Evolutionary conservation across 2,888 invertebrate genomes (phyloP), one percentile per base, ranked within the genome.

Genomic region (Campopleginae sp.): DNA sequence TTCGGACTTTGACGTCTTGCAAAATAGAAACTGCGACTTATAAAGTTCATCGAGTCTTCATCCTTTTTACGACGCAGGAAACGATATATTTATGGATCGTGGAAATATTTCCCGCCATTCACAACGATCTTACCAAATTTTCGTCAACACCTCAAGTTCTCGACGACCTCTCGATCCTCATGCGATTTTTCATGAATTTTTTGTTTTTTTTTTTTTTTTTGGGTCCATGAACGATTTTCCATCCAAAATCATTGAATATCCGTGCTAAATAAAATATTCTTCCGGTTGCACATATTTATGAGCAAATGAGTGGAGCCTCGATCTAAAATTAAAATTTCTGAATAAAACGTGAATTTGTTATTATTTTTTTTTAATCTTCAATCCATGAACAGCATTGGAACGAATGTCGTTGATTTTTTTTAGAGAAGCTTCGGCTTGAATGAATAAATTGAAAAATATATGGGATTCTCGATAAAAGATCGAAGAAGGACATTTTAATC

Each of bases 401-500:
- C 7, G 7, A 42, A 1, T 10, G 10, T 10, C 14, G 44, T 46
- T 14, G 14, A 12, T 46, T 46, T 46, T 46, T 46, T 1, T n/a
- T 4, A 48, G 38, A 10, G 19, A 19, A 54, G 14, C 12, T 58
- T 5, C 23, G 3, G 12, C 27, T 58, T 2, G 2, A 58, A 58
- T 27, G 12, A 58, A 27, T 58, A 4, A 58, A 58, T 14, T 58
- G 1, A 54, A 54, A 54, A 54, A 8, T 54, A 12, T 27, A 58
- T 5, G 23, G 3, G 2, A 58, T 17, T 7, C 19, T 48, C 19
- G 19, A n/a, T 71, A 33, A 17, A 23, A 33, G 3, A n/a, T 54
- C 70, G 42, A 7, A 23, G 19, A 14, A 14, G n/a, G 12, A 27
- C 7, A 44, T 68, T 68, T 68, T 68, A 68, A 68, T 68, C 68